Percentiles rank a stretch among this genome's conserved stretches.
phyloP scores from a whole-genome alignment of 2,888 invertebrate genomes.

The Xestia xanthographa region DNA sequence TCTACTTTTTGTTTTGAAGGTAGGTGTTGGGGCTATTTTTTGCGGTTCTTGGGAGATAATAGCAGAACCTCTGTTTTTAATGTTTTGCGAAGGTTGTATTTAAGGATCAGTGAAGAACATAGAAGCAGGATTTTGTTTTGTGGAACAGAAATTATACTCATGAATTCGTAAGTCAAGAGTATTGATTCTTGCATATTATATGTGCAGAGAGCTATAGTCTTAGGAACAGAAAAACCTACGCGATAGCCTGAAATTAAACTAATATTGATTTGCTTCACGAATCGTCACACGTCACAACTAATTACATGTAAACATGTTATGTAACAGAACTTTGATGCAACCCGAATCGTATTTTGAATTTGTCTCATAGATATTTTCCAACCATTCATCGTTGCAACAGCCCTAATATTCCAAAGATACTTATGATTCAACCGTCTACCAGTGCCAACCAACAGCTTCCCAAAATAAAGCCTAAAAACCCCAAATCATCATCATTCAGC shows the following conservation, averaged over 20 bases:
- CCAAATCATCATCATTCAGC: too few species aligned
- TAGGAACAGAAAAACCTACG: not conserved
- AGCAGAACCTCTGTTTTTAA: not conserved
- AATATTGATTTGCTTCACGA: not conserved
- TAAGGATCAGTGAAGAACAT: not conserved
- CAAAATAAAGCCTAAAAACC: not conserved
- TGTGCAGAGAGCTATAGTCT: not conserved
- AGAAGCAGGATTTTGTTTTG: not conserved
- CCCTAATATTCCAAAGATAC: not conserved
- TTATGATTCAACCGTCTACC: not conserved
- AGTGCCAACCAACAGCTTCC: not conserved
- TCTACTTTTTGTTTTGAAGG: slow-evolving; percentile 13
- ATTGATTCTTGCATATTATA: not conserved
- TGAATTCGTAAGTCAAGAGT: not conserved
- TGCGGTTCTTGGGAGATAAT: not conserved
- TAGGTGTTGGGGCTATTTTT: not conserved
- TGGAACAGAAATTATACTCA: too few species aligned
- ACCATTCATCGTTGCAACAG: not conserved
- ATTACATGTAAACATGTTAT: too few species aligned
- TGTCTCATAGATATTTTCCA: not conserved
- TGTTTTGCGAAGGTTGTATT: not conserved
- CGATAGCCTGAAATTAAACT: not conserved
- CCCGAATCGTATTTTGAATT: not conserved
- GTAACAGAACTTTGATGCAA: not conserved
- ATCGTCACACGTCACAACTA: too few species aligned